Percentiles rank a stretch among this genome's conserved stretches.
These are phyloP conservation scores for Puntigrus tetrazona DNA, from an alignment of 2,113 vertebrate genomes.

Conservation along the genomic window DNA sequence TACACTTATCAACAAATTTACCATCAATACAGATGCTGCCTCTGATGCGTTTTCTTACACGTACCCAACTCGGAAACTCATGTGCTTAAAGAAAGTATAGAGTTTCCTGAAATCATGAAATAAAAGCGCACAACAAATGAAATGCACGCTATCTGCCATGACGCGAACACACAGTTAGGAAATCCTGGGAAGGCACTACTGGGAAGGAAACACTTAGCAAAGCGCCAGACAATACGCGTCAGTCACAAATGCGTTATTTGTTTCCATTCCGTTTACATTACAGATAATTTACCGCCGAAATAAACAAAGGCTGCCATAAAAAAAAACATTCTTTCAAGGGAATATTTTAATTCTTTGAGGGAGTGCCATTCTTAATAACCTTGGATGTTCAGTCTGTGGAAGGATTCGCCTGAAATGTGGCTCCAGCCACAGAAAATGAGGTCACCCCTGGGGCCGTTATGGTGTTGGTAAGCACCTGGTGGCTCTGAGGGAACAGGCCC, in stretches of 20 bases:
- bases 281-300: background rate
- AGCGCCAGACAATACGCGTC: background rate
- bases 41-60: background rate
- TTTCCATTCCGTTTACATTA: background rate
- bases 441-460: slow-evolving; percentile 8
- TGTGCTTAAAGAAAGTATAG: background rate
- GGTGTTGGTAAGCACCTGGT: slow-evolving; percentile 14
- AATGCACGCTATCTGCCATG: no score
- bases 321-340: background rate
- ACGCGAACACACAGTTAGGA: background rate
- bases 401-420: background rate
- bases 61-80: background rate
- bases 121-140: no score
- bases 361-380: background rate
- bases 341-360: background rate
- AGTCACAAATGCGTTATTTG: background rate
- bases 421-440: slow-evolving; percentile 11
- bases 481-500: background rate
- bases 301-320: background rate
- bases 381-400: background rate
- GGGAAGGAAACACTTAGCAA: slow-evolving; percentile 4
- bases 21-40: background rate
- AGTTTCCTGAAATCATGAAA: background rate
- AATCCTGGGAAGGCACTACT: background rate
- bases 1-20: background rate